phyloP scores from a whole-genome alignment of 1,140 invertebrate species.

The Saccostrea cuccullata region DNA sequence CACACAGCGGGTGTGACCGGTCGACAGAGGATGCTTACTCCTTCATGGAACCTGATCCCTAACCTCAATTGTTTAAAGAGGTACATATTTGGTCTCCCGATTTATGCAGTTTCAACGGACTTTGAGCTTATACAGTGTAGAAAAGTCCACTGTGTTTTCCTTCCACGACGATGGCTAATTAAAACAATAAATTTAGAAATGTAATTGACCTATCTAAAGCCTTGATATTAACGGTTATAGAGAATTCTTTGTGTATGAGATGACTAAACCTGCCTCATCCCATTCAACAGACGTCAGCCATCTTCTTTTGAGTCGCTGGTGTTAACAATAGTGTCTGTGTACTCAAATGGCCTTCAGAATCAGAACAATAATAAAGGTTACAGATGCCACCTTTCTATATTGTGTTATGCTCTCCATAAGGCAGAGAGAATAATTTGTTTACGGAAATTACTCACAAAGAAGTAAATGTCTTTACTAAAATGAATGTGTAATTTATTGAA shows the following conservation, averaged over 20 bases:
- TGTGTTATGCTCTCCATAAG: not conserved
- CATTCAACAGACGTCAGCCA: not conserved
- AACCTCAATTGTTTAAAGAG: no score
- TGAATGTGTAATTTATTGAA: conserved; percentile 19
- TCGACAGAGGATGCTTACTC: no score
- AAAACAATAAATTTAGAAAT: no score
- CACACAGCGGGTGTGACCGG: no score
- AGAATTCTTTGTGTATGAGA: not conserved
- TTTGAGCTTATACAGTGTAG: no score
- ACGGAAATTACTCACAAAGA: conserved; percentile 23
- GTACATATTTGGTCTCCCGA: no score
- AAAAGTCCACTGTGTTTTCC: no score
- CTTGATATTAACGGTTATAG: not conserved
- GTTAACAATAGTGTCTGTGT: not conserved
- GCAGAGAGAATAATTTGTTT: conserved; percentile 13
- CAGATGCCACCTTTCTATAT: not conserved
- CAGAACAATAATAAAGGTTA: not conserved
- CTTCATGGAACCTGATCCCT: no score
- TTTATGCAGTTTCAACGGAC: no score
- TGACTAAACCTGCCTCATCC: not conserved
- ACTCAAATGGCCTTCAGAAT: not conserved
- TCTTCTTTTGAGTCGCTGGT: not conserved
- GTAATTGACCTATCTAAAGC: no score
- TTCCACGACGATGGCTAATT: no score
- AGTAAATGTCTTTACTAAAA: not conserved